Evolutionary conservation across 2,113 vertebrate genomes (phyloP), one percentile per base, ranked within the genome.

Genomic region (Toxostoma redivivum): DNA sequence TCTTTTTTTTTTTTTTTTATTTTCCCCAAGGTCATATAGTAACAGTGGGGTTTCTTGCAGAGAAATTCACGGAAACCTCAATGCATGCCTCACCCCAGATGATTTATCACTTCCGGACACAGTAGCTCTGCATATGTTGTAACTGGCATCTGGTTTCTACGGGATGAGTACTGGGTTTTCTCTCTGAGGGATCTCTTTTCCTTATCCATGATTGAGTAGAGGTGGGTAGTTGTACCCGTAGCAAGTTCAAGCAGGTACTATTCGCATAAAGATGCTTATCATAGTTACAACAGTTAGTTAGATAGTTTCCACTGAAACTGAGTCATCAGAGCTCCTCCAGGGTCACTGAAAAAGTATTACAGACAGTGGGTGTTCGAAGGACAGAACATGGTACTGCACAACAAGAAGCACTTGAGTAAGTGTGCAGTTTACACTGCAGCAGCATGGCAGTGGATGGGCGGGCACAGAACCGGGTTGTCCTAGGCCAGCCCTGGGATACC

Each of bases 401-500:
- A 11, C 11, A 71, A 33, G 54, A 60, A 85, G 45, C 0, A 0
- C 54, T 40, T 61, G 48, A 18, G 40, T 37, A 64, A 45, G n/a
- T 4, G 5, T 38, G 33, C 25, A 38, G 18, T 44, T 89, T 18
- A 38, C 30, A 28, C 60, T 45, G 48, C 47, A 74, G 33, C 30
- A 67, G 22, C 0, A 0, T 30, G 70, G 33, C 70, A 56, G 37
- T 2, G 2, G 30, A 5, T 2, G 0, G 42, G 30, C 2, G 1
- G 27, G 24, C 2, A 6, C 2, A 1, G 28, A 38, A 16, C 10
- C 0, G 1, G 15, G 13, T 44, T 70, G 17, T 33, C 37, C 62
- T 13, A 23, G 17, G 51, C 17, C 9, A 2, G 47, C 30, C 18
- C 30, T 25, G 9, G 3, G 1, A 4, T 11, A 31, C 12, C 15